Evolutionary conservation across 1,140 invertebrate genomes (phyloP).

Genomic region (Caligus rogercresseyi): DNA sequence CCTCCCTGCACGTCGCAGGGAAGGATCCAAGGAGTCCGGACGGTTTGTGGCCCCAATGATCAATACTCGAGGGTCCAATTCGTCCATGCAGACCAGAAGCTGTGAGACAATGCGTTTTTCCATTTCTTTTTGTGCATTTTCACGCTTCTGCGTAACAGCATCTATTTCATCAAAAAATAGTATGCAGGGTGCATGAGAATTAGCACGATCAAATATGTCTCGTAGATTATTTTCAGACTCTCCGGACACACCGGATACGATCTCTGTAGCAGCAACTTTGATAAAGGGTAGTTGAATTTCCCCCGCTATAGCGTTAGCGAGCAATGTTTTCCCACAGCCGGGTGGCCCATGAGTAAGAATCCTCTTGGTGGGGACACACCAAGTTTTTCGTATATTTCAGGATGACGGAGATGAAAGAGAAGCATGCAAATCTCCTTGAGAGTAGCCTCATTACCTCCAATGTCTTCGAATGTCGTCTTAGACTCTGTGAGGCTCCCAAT

Average conservation of each 20-base stretch:
- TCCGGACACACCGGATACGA: conserved; percentile 83
- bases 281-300: conserved; percentile 34
- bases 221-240: conserved; percentile 84
- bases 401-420: conserved; percentile 3
- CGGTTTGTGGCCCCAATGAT: conserved; percentile 89
- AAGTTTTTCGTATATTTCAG: neutral
- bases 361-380: conserved; percentile 11
- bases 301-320: conserved; percentile 81
- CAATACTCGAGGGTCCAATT: conserved; percentile 43
- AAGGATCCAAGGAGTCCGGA: conserved; percentile 79
- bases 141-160: conserved; percentile 60
- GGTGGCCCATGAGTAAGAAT: conserved; percentile 46
- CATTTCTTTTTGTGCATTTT: conserved; percentile 81
- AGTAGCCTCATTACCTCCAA: conserved; percentile 6
- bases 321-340: conserved; percentile 76
- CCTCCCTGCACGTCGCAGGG: conserved; percentile 69
- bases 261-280: conserved; percentile 59
- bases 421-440: conserved; percentile 3
- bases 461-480: neutral
- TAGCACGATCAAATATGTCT: conserved; percentile 69
- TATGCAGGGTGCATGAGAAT: conserved; percentile 52
- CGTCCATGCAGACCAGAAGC: conserved; percentile 67
- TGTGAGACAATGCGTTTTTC: conserved; percentile 84
- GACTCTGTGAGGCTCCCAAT: neutral
- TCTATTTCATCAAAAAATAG: conserved; percentile 92